Evolutionary conservation across 2,888 invertebrate species (phyloP).

Genomic region (Nycteola revayana): DNA sequence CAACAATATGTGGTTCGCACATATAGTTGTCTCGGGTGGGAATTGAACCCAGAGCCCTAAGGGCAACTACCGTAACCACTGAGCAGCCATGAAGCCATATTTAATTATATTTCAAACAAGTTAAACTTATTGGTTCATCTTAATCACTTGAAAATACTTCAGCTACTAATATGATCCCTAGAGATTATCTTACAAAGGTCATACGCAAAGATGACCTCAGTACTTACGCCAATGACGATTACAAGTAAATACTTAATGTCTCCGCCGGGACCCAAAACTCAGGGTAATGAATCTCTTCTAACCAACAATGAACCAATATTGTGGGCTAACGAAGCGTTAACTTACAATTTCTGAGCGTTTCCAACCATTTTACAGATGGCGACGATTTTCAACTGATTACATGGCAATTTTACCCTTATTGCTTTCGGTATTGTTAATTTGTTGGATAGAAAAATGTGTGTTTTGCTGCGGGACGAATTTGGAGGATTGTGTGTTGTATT

Average conservation of each 20-base stretch:
- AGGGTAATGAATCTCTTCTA: constrained; percentile 48
- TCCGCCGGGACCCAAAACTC: constrained; percentile 17
- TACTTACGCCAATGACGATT: background rate
- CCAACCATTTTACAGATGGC: constrained; percentile 59
- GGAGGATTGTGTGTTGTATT: too few relatives aligned
- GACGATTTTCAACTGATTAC: constrained; percentile 59
- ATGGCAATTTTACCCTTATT: constrained; percentile 62
- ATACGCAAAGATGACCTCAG: too few relatives aligned
- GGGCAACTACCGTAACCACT: too few relatives aligned
- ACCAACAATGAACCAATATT: constrained; percentile 64
- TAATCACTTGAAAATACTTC: too few relatives aligned
- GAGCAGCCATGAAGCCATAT: too few relatives aligned
- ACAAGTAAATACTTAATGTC: constrained; percentile 23
- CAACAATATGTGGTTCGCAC: too few relatives aligned
- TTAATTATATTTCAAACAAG: too few relatives aligned
- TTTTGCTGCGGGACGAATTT: constrained; percentile 14
- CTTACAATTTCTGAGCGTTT: constrained; percentile 55
- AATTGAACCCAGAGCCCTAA: too few relatives aligned
- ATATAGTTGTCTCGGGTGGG: too few relatives aligned
- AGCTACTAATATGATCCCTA: too few relatives aligned
- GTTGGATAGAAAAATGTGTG: constrained; percentile 18
- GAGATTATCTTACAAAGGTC: too few relatives aligned
- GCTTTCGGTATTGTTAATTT: constrained; percentile 22
- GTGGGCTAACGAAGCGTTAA: constrained; percentile 59
- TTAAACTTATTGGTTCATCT: too few relatives aligned